Evolutionary conservation across 2,888 invertebrate species (phyloP).

Genomic region (Halictus quadricinctus): DNA sequence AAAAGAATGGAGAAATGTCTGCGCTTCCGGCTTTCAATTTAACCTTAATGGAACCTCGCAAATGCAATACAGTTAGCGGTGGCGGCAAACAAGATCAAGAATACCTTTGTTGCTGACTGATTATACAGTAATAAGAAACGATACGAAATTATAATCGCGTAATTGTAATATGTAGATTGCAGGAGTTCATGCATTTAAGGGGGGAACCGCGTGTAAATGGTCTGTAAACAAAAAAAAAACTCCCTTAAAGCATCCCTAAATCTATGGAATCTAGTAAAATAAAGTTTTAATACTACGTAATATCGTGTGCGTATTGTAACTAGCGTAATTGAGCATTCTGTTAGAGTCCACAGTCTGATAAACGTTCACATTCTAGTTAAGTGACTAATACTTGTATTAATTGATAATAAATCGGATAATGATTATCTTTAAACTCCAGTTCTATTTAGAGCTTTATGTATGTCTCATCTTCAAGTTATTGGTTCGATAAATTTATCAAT

Average conservation of each 20-base stretch:
- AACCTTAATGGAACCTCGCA: conserved; percentile 16
- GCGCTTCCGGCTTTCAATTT: conserved; percentile 37
- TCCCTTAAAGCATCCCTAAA: too few relatives aligned
- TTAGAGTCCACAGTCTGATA: neutral
- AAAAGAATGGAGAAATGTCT: conserved; percentile 14
- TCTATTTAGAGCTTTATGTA: neutral
- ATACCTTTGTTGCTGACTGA: neutral
- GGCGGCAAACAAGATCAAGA: conserved; percentile 1
- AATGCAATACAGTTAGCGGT: neutral
- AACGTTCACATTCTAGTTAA: neutral
- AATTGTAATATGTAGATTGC: neutral
- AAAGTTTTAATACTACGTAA: neutral
- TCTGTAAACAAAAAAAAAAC: too few relatives aligned
- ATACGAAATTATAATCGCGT: neutral
- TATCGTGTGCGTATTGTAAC: neutral
- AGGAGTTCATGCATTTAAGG: neutral
- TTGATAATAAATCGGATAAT: neutral
- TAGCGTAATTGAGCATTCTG: neutral
- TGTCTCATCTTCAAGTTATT: neutral
- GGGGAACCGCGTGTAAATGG: too few relatives aligned
- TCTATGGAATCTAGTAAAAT: neutral
- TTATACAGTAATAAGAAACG: neutral
- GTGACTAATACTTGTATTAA: neutral
- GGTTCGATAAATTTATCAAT: too few relatives aligned
- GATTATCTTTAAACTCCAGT: neutral